Conservation (phyloP, 2,113 vertebrate genomes). For the Semnornis frantzii region DNA sequence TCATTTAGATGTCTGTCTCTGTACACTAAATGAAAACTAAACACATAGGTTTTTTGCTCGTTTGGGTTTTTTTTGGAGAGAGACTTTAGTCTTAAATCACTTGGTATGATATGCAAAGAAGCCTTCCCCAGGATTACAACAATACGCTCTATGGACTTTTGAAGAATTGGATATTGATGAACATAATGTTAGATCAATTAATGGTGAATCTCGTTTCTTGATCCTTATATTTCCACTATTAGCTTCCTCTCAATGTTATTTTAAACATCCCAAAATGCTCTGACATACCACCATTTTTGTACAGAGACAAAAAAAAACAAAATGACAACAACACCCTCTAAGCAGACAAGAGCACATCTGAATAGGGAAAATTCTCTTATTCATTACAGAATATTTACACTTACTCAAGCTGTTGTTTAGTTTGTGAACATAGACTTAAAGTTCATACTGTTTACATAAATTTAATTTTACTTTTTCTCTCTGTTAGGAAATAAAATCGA, state of each 20-base stretch:
- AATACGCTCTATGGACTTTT: not conserved
- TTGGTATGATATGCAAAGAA: not conserved
- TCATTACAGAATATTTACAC: not conserved
- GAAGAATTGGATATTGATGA: not conserved
- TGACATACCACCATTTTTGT: not conserved
- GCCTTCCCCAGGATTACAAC: not conserved
- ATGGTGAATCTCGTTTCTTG: not conserved
- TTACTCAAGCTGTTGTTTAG: not conserved
- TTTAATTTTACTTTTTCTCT: not conserved
- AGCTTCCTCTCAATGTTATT: not conserved
- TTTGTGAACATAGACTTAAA: not conserved
- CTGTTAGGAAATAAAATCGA: not conserved
- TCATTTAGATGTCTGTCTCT: conserved; percentile 63
- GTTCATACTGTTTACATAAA: not conserved
- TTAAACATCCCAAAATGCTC: not conserved
- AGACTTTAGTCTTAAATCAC: not conserved
- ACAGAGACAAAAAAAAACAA: not conserved
- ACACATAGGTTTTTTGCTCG: not conserved
- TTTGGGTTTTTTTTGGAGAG: not conserved
- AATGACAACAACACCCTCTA: not conserved
- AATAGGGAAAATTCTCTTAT: not conserved
- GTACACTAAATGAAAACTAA: not conserved
- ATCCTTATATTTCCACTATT: not conserved
- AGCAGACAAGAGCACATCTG: not conserved
- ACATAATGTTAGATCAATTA: not conserved